phyloP scores from a whole-genome alignment of 2,888 invertebrate species.

The Oasisia sp. region DNA sequence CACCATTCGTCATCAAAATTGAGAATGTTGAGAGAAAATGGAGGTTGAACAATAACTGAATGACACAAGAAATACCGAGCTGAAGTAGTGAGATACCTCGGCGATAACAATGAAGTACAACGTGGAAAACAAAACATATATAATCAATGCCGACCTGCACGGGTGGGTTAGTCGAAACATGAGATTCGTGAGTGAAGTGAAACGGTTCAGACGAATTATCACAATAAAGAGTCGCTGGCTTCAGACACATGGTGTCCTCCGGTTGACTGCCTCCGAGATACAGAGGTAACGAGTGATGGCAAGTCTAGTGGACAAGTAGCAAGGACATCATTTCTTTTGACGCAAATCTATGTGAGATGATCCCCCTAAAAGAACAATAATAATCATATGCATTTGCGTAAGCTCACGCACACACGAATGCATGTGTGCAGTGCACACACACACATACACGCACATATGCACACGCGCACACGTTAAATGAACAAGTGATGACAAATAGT shows the following conservation, averaged over 20 bases:
- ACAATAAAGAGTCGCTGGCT: not conserved
- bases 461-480: not conserved
- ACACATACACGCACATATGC: not conserved
- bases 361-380: not conserved
- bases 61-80: conserved; percentile 1
- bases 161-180: not conserved
- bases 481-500: not conserved
- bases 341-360: not conserved
- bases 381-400: not conserved
- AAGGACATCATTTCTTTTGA: not conserved
- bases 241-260: not conserved
- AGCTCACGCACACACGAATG: not conserved
- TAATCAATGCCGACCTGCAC: not conserved
- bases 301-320: not conserved
- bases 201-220: not conserved
- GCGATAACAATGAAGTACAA: conserved; percentile 6
- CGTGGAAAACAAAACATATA: not conserved
- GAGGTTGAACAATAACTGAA: not conserved
- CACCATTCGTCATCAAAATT: not conserved
- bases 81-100: not conserved
- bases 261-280: not conserved
- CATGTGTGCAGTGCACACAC: not conserved
- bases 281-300: conserved; percentile 2
- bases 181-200: not conserved
- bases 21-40: not conserved